Conservation (phyloP, 2,797 vertebrate genomes). For the Garrulus glandarius region DNA sequence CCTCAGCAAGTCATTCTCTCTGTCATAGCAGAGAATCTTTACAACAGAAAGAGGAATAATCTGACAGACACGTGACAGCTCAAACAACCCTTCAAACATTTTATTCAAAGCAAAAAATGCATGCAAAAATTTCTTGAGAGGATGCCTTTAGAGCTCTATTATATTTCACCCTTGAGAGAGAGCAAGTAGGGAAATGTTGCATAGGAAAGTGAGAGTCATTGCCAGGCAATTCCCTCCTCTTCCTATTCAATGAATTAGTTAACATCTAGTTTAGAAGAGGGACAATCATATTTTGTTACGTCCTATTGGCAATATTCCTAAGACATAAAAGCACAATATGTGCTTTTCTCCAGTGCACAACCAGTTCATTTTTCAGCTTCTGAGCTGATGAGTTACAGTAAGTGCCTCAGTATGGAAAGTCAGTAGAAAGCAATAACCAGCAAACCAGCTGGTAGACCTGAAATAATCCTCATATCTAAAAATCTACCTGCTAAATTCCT, state of each 20-base stretch:
- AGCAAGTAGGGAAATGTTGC: not conserved
- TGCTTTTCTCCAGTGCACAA: not conserved
- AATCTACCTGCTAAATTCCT: not conserved
- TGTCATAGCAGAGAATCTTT: slow-evolving; percentile 39
- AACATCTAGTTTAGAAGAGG: not conserved
- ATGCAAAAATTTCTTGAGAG: not conserved
- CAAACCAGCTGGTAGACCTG: not conserved
- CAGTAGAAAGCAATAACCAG: not conserved
- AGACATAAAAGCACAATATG: not conserved
- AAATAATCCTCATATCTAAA: not conserved
- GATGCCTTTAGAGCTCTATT: not conserved
- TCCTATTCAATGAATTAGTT: not conserved
- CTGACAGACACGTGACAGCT: slow-evolving; percentile 47
- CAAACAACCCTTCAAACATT: slow-evolving; percentile 14
- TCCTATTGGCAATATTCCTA: not conserved
- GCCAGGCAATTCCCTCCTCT: not conserved
- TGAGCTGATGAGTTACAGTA: not conserved
- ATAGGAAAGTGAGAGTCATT: not conserved
- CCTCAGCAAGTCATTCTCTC: not conserved
- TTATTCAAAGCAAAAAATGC: not conserved
- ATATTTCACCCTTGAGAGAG: not conserved
- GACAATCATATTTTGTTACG: not conserved
- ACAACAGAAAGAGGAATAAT: slow-evolving; percentile 9
- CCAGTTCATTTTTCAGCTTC: not conserved
- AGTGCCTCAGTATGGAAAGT: not conserved